Evolutionary conservation across 92 coral and sea anemone species (phyloP), one percentile per base, ranked within the genome.

Genomic region (Anthopleura xanthogrammica): DNA sequence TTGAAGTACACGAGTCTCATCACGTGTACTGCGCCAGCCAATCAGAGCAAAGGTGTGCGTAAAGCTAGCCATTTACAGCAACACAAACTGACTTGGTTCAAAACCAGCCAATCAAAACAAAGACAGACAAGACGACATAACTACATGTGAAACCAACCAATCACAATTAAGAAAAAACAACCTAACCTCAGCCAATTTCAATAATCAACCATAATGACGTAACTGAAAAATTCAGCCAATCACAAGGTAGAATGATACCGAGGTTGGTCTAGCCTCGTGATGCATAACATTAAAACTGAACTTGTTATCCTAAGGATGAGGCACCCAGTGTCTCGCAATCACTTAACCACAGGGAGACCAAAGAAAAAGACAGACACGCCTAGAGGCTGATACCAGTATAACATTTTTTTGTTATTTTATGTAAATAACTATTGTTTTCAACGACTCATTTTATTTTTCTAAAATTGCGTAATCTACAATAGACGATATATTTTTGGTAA

Each of bases 11-110:
- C 42, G 74, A 29, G 74, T 23, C 16, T 23, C 74, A 11, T 36
- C 42, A 68, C 74, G 74, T 68, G 74, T 68, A 29, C 42, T 24
- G 42, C 14, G 17, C 74, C 74, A 68, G 74, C 74, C 74, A 68
- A 68, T 68, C 43, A 68, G 16, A 68, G 74, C 41, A 68, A 68
- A 23, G 74, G 11, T 68, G 74, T 29, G 74, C 74, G 14, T 4
- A 68, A 68, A 12, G 41, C 19, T 36, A 68, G 74, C 74, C 74
- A 68, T 29, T 36, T 0, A 68, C 43, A 1, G 70, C 36, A 62
- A 68, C 16, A 24, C 2, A 68, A 68, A 7, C 40, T 62, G 39
- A 62, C 17, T 23, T 62, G 70, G 70, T 62, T 62, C 6, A 62
- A 19, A 62, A 62, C 24, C 70, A 62, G 29, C 70, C 70, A 62